A percentile compares a stretch with the other conserved stretches of the same genome.
Evolutionary conservation across 1,140 invertebrate species (phyloP).

Genomic region (Archivesica marissinica): DNA sequence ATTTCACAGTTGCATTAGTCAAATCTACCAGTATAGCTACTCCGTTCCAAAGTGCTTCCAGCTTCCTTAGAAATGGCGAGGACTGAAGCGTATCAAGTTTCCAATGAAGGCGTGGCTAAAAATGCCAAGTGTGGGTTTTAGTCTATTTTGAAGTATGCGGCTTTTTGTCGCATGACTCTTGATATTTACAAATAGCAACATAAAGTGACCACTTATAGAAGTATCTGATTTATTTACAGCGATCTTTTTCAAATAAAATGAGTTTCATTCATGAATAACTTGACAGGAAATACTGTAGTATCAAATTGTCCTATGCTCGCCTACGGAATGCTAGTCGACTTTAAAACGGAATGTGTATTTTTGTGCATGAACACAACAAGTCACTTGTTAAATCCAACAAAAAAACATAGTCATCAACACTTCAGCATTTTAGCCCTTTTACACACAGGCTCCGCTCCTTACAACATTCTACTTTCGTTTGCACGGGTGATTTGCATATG

Average conservation of each 20-base stretch:
- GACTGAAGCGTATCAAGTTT: slow-evolving; percentile 46
- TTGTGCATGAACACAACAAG: neutral
- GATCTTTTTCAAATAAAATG: neutral
- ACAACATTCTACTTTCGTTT: neutral
- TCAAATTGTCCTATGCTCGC: slow-evolving; percentile 6
- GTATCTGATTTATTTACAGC: neutral
- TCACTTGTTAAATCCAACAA: neutral
- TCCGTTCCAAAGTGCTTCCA: slow-evolving; percentile 26
- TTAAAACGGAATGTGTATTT: neutral
- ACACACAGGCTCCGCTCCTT: neutral
- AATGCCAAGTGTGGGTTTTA: too few species aligned
- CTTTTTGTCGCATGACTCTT: too few species aligned
- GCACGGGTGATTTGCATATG: slow-evolving; percentile 63
- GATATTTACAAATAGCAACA: neutral
- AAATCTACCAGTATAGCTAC: slow-evolving; percentile 13
- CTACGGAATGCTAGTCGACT: slow-evolving; percentile 15
- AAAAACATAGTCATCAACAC: neutral
- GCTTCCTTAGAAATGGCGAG: slow-evolving; percentile 59
- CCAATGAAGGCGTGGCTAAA: slow-evolving; percentile 46
- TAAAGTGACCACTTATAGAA: slow-evolving; percentile 1
- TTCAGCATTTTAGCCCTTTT: neutral
- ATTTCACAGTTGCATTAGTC: slow-evolving; percentile 39
- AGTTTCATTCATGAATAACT: slow-evolving; percentile 12
- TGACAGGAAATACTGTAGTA: slow-evolving; percentile 7
- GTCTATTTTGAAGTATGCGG: too few species aligned